Percentiles rank a stretch among this genome's conserved stretches.
These are phyloP conservation scores for Tupaia chinensis DNA, from an alignment of 2,113 vertebrate genomes.

Conservation along the genomic window DNA sequence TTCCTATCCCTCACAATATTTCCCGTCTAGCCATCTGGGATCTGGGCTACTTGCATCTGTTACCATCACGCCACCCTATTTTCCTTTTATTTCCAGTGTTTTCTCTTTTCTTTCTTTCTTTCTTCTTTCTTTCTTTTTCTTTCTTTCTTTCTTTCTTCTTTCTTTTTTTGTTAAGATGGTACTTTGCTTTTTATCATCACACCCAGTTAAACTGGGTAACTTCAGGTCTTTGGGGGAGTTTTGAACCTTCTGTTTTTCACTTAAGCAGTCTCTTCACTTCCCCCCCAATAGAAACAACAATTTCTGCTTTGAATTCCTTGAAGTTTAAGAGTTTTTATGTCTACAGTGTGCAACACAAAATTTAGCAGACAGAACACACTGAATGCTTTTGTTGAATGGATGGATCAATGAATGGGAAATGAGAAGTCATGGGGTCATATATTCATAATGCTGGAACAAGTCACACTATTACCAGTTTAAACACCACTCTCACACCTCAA, in stretches of 20 bases:
- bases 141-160: neutral
- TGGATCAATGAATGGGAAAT: neutral
- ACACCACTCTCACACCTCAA: neutral
- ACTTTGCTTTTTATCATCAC: neutral
- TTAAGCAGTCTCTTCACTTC: neutral
- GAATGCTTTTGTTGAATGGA: neutral
- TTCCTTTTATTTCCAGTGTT: neutral
- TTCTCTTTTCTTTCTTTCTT: neutral
- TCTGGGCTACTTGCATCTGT: neutral
- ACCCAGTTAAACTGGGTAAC: neutral
- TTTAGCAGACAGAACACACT: neutral
- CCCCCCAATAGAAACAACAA: neutral
- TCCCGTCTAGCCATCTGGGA: too few species aligned
- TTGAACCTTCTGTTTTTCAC: neutral
- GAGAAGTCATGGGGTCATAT: neutral
- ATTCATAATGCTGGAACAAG: neutral
- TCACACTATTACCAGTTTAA: neutral
- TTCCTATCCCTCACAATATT: neutral
- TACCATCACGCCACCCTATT: neutral
- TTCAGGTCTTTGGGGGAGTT: neutral
- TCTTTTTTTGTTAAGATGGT: neutral
- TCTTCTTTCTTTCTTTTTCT: neutral
- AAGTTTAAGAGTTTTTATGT: neutral
- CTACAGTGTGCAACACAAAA: neutral
- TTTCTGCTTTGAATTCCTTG: neutral